These are phyloP conservation scores for Drosophila arizonae DNA, from an alignment of 1,140 invertebrate species.

Conservation along the genomic window DNA sequence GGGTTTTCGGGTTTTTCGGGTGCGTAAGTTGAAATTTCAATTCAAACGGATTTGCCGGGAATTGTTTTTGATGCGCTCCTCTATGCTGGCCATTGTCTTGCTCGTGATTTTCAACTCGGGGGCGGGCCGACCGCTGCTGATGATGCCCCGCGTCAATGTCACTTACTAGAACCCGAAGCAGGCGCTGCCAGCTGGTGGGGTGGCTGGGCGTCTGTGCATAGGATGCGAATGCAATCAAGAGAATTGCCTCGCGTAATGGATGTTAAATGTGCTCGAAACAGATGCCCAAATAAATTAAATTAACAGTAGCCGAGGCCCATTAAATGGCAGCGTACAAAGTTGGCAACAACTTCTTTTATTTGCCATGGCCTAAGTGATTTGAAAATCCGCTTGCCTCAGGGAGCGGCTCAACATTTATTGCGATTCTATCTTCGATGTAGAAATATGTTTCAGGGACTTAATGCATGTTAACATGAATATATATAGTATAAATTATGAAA, in stretches of 20 bases:
- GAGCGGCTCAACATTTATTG: no score
- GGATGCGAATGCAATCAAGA: slow-evolving; percentile 73
- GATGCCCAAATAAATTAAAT: slow-evolving; percentile 81
- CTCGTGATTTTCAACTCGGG: slow-evolving; percentile 30
- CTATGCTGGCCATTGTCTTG: slow-evolving; percentile 51
- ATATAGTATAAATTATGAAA: no score
- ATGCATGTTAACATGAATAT: no score
- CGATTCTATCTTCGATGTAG: no score
- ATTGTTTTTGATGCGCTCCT: slow-evolving; percentile 74
- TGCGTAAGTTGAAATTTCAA: slow-evolving; percentile 79
- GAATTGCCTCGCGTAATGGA: slow-evolving; percentile 78
- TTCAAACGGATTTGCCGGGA: slow-evolving; percentile 71
- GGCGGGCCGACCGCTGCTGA: slow-evolving; percentile 18
- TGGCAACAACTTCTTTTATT: slow-evolving; percentile 20
- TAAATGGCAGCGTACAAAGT: slow-evolving; percentile 23
- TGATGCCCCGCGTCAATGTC: slow-evolving; percentile 45
- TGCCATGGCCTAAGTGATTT: neutral
- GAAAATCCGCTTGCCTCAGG: no score
- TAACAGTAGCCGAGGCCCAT: slow-evolving; percentile 36
- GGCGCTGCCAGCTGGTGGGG: slow-evolving; percentile 10
- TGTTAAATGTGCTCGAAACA: slow-evolving; percentile 79
- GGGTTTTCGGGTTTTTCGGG: slow-evolving; percentile 26
- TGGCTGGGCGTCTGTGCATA: slow-evolving; percentile 5
- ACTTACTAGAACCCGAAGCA: slow-evolving; percentile 11
- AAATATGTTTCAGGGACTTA: no score